Evolutionary conservation across 2,113 vertebrate genomes (phyloP).

Genomic region (Chionis minor): DNA sequence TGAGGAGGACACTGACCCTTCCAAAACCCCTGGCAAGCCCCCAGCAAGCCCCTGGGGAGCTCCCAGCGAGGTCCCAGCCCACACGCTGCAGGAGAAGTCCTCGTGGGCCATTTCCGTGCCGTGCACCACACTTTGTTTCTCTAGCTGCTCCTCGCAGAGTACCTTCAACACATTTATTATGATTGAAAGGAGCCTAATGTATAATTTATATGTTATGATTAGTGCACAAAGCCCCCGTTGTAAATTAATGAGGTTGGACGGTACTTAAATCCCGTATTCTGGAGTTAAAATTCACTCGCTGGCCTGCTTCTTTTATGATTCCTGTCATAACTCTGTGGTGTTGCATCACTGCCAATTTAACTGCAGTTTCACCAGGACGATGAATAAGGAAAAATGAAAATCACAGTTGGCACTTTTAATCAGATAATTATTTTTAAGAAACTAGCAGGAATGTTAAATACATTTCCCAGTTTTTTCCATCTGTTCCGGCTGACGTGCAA

Average conservation of each 20-base stretch:
- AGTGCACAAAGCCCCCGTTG: not conserved
- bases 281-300: not conserved
- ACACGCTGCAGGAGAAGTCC: not conserved
- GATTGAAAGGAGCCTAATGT: not conserved
- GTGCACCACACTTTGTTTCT: not conserved
- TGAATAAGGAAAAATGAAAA: conserved; percentile 31
- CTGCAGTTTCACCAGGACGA: not conserved
- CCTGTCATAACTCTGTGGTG: not conserved
- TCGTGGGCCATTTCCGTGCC: rapidly evolving
- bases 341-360: not conserved
- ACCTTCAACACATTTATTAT: not conserved
- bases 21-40: not conserved
- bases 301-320: not conserved
- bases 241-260: not conserved
- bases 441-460: conserved; percentile 49
- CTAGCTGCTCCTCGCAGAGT: not conserved
- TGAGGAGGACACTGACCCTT: rapidly evolving
- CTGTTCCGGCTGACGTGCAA: conserved; percentile 66
- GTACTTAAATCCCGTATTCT: not conserved
- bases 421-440: conserved; percentile 66
- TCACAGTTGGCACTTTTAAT: conserved; percentile 65
- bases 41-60: not conserved
- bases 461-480: conserved; percentile 67
- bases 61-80: not conserved
- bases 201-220: not conserved